A percentile compares a stretch with the other conserved stretches of the same genome.
phyloP scores from a whole-genome alignment of 2,113 vertebrate species.

The Podilymbus podiceps region DNA sequence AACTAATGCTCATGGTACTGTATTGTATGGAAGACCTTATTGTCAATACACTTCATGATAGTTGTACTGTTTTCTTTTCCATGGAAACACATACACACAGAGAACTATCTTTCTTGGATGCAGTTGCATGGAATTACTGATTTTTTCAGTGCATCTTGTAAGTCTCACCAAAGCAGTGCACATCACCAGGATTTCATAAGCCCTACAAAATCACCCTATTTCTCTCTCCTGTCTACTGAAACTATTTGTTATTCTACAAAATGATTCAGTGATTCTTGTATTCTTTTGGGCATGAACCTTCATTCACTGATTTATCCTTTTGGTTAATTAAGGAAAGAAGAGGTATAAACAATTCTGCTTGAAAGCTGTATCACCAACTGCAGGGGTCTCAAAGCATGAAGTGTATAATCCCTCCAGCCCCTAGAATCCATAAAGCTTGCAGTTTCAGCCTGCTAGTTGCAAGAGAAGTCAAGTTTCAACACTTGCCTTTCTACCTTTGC shows the following conservation, averaged over 20 bases:
- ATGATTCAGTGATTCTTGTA: not conserved
- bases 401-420: rapidly evolving
- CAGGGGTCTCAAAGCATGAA: not conserved
- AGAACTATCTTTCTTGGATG: not conserved
- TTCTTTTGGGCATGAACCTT: not conserved
- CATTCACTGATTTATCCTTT: not conserved
- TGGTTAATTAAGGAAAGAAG: not conserved
- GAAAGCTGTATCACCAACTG: not conserved
- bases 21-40: not conserved
- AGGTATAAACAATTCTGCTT: not conserved
- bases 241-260: not conserved
- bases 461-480: not conserved
- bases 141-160: not conserved
- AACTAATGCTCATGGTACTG: not conserved
- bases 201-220: not conserved
- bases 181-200: not conserved
- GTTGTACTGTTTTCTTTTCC: not conserved
- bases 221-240: not conserved
- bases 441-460: not conserved
- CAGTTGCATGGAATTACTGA: not conserved
- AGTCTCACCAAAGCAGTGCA: not conserved
- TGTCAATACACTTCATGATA: not conserved
- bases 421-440: not conserved
- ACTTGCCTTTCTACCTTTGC: not conserved
- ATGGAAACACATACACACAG: not conserved